Base-by-base conservation (phyloP, 1,140 invertebrate genomes). In the Drosophila sproati region DNA sequence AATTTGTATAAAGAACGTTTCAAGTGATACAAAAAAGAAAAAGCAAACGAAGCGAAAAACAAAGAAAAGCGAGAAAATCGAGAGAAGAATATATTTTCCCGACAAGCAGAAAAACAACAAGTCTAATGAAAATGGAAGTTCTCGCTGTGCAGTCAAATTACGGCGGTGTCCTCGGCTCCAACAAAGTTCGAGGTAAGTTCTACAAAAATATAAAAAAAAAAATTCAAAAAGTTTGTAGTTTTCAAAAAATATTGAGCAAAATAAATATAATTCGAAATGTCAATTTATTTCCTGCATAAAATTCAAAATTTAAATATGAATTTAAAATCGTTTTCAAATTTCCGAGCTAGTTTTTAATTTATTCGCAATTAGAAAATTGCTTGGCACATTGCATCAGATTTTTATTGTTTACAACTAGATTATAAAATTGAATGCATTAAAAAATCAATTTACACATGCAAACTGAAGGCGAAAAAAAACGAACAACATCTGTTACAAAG, bases 41-140 rank as follows among this genome's bases (percentile, higher is more conserved):
- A 20, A 20, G 20, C 20, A 20, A 39, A 43, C 52, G 75, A 80
- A 55, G 55, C 51, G 45, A 77, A 75, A 78, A 52, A 43, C 69
- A 71, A 77, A 64, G 41, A 56, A 77, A 73, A 70, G 77, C 61
- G 77, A 67, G 60, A 28, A 39, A 48, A 34, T 68, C 72, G 54
- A 81, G 32, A 67, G 4, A 41, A 43, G n/a, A 54, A 5, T 66
- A 57, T 78, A 78, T 71, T 80, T 73, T 71, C 63, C 51, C 34
- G 41, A 61, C 32, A 29, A 43, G 62, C 45, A 59, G 57, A 64
- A 73, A 72, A 76, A 56, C 70, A 56, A 52, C 45, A 68, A 69
- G 28, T 70, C 78, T 75, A 86, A 92, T 92, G 91, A 92, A 92
- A 92, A 92, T 92, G 92, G 91, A 92, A 89, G 89, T 92, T 63